Evolutionary conservation across 37 sponge, comb jelly and placozoan species (phyloP).

Genomic region (Theonella swinhoei): DNA sequence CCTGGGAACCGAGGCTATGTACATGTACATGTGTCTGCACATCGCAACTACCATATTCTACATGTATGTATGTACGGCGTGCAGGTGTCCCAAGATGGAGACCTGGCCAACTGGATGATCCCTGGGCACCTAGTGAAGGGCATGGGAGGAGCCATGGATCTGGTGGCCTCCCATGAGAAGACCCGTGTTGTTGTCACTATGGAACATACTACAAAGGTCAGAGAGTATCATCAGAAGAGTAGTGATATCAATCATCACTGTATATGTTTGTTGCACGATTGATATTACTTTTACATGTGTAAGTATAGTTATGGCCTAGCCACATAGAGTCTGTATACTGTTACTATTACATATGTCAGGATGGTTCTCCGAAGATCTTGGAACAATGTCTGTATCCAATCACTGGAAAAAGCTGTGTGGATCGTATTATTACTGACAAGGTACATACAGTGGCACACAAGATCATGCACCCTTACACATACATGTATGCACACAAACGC

Average conservation of each 20-base stretch:
- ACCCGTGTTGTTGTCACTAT: constrained; percentile 91
- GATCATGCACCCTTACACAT: background rate
- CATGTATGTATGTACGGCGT: too few relatives aligned
- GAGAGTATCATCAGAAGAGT: too few relatives aligned
- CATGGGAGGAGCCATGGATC: constrained; percentile 98
- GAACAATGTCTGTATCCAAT: constrained; percentile 82
- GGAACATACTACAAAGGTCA: constrained; percentile 68
- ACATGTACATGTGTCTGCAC: too few relatives aligned
- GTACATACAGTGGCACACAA: constrained; percentile 16
- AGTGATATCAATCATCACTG: too few relatives aligned
- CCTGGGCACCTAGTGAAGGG: constrained; percentile 92
- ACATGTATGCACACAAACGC: background rate
- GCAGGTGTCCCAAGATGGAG: constrained; percentile 81
- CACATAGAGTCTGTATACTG: too few relatives aligned
- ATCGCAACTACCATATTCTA: too few relatives aligned
- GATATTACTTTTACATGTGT: too few relatives aligned
- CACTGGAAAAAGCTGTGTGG: constrained; percentile 83
- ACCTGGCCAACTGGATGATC: constrained; percentile 95
- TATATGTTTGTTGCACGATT: too few relatives aligned
- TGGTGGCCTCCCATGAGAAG: constrained; percentile 56
- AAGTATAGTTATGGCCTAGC: too few relatives aligned
- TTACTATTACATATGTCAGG: too few relatives aligned
- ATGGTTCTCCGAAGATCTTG: constrained; percentile 68
- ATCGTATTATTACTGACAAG: constrained; percentile 87
- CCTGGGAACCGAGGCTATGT: too few relatives aligned